These are phyloP conservation scores for Xenotilapia longispinis DNA, from an alignment of 2,113 vertebrate genomes.

Conservation along the genomic window DNA sequence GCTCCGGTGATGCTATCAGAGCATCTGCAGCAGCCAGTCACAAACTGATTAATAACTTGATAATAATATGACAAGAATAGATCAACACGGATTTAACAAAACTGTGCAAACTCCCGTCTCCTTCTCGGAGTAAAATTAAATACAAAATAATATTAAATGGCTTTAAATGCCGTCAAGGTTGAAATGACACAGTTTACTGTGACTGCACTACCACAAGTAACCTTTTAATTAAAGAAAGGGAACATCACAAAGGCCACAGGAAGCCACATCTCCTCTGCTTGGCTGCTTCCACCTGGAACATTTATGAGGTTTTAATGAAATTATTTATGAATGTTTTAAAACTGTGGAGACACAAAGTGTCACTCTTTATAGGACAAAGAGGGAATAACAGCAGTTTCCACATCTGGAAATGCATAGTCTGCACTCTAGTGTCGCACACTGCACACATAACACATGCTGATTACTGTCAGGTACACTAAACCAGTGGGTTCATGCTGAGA, in stretches of 20 bases:
- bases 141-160: not conserved
- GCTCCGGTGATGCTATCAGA: not conserved
- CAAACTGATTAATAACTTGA: not conserved
- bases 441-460: not conserved
- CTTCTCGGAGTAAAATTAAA: not conserved
- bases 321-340: not conserved
- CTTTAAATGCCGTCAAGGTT: not conserved
- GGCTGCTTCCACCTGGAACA: not conserved
- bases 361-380: not conserved
- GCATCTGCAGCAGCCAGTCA: not conserved
- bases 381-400: not conserved
- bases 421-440: not conserved
- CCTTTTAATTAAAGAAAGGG: not conserved
- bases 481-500: constrained; percentile 3
- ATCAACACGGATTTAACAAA: not conserved
- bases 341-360: not conserved
- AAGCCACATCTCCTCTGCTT: not conserved
- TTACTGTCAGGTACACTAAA: constrained; percentile 2
- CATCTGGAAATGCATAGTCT: not conserved
- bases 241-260: not conserved
- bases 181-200: not conserved
- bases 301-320: not conserved
- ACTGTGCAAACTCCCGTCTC: not conserved
- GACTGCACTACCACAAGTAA: not conserved
- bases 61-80: not conserved